Conservation (phyloP, 1,140 invertebrate genomes). For the Drosophila bocki region DNA sequence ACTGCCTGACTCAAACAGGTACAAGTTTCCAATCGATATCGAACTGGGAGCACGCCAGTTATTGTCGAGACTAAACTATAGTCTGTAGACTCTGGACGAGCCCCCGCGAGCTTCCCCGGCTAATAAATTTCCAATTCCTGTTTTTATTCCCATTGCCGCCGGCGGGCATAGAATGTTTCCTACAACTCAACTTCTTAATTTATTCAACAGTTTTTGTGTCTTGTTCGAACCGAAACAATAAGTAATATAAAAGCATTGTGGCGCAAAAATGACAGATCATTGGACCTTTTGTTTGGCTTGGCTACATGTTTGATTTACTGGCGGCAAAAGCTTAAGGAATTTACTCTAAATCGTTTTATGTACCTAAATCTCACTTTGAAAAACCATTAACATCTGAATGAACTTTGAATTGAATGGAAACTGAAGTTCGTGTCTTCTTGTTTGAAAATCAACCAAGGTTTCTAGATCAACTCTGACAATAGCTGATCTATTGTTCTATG, state of each 20-base stretch:
- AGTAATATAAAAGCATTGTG: slow-evolving; percentile 51
- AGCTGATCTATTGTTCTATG: not conserved
- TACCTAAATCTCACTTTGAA: too few species aligned
- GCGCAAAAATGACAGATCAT: slow-evolving; percentile 39
- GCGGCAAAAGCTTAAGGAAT: slow-evolving; percentile 46
- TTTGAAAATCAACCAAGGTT: not conserved
- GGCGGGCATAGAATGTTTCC: slow-evolving; percentile 18
- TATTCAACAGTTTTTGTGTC: slow-evolving; percentile 65
- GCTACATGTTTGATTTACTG: slow-evolving; percentile 23
- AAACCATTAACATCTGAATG: slow-evolving; percentile 43
- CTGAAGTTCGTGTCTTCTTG: slow-evolving; percentile 1
- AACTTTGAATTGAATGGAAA: slow-evolving; percentile 32
- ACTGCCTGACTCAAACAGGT: slow-evolving; percentile 47
- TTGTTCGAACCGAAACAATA: slow-evolving; percentile 59
- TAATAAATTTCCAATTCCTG: not conserved
- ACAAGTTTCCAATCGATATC: slow-evolving; percentile 10
- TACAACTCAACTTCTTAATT: slow-evolving; percentile 46
- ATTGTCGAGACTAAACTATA: slow-evolving; percentile 24
- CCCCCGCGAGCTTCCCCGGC: slow-evolving; percentile 24
- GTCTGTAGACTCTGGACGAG: slow-evolving; percentile 17
- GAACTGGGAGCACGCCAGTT: slow-evolving; percentile 20
- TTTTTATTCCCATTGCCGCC: slow-evolving; percentile 12
- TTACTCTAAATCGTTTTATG: too few species aligned
- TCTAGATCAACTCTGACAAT: not conserved
- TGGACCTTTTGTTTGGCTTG: slow-evolving; percentile 25